These are phyloP conservation scores for Beris chalybata DNA, from an alignment of 2,888 invertebrate genomes.

Conservation along the genomic window DNA sequence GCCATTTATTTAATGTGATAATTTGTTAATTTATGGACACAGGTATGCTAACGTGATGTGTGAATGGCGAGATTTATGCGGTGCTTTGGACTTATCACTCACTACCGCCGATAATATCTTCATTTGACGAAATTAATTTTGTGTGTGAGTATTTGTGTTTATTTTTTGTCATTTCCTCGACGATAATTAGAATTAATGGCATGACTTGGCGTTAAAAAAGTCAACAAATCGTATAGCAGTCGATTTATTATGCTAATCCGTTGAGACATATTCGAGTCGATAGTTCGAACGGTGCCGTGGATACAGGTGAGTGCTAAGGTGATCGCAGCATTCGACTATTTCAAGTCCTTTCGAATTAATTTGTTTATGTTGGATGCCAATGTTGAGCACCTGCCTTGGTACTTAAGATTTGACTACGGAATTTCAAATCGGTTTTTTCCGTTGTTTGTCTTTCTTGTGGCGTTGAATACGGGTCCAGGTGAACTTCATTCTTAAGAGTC, in stretches of 20 bases:
- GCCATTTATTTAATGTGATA: constrained; percentile 57
- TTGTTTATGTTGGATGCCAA: too few relatives aligned
- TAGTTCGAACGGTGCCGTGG: too few relatives aligned
- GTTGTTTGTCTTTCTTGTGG: too few relatives aligned
- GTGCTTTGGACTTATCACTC: constrained; percentile 10
- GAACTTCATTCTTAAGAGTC: too few relatives aligned
- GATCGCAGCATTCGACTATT: too few relatives aligned
- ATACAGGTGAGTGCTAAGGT: too few relatives aligned
- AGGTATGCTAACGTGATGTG: constrained; percentile 17
- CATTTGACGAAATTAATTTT: constrained; percentile 22
- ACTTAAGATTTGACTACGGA: too few relatives aligned
- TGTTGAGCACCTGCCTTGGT: too few relatives aligned
- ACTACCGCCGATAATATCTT: constrained; percentile 18
- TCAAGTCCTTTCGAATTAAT: too few relatives aligned
- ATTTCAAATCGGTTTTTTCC: too few relatives aligned
- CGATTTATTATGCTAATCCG: constrained; percentile 24
- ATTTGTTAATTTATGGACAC: constrained; percentile 57
- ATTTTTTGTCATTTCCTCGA: constrained; percentile 8
- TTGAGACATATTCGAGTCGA: constrained; percentile 7
- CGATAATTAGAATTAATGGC: constrained; percentile 23
- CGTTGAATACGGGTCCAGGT: too few relatives aligned
- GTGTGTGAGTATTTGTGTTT: neutral
- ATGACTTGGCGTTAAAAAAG: constrained; percentile 16
- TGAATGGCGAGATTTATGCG: constrained; percentile 21
- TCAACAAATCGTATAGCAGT: constrained; percentile 6